These are phyloP conservation scores for Sminthopsis crassicaudata DNA, from an alignment of 2,113 vertebrate species.

Conservation along the genomic window DNA sequence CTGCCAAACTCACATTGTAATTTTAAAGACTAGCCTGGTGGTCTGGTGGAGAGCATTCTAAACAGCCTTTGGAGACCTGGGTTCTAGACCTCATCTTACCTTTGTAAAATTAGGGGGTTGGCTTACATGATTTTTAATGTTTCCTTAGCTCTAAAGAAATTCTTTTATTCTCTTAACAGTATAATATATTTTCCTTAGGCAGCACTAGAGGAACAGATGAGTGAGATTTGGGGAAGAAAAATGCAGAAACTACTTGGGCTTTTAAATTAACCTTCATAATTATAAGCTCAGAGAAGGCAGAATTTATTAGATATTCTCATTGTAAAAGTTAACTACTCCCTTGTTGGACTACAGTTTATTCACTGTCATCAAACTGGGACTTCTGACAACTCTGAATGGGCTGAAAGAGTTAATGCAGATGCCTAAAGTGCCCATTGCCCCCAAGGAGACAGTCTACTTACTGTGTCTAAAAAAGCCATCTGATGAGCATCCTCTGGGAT, in stretches of 20 bases:
- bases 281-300: conserved; percentile 38
- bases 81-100: neutral
- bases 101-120: neutral
- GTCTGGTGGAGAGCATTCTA: neutral
- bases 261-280: conserved; percentile 28
- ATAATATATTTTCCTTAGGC: neutral
- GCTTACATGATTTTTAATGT: neutral
- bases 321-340: conserved; percentile 11
- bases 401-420: conserved; percentile 44
- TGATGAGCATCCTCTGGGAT: conserved; percentile 47
- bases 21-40: neutral
- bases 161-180: neutral
- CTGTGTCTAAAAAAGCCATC: neutral
- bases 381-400: neutral
- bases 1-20: neutral
- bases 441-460: conserved; percentile 8
- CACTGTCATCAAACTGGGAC: conserved; percentile 50
- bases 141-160: neutral
- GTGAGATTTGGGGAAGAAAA: neutral
- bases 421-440: conserved; percentile 51
- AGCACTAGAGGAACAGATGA: neutral
- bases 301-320: conserved; percentile 10
- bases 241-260: neutral
- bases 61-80: neutral
- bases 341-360: conserved; percentile 29